Evolutionary conservation across 2,113 vertebrate species (phyloP).

Genomic region (Tragelaphus scriptus): DNA sequence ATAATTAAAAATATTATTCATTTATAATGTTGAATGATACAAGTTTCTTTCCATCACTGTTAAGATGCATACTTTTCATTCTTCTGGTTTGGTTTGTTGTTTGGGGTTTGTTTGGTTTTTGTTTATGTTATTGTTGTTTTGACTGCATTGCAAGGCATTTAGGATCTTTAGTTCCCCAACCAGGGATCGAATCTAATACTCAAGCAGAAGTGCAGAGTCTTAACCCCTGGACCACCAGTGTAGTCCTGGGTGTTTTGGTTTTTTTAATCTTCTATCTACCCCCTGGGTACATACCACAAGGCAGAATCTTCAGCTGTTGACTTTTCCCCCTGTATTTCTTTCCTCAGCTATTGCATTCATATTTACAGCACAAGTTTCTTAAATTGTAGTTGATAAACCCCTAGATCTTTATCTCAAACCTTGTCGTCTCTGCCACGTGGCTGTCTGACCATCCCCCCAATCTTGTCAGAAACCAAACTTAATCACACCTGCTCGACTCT

Average conservation of each 20-base stretch:
- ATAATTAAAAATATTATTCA: neutral
- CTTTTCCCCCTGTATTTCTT: neutral
- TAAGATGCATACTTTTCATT: neutral
- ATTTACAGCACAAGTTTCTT: neutral
- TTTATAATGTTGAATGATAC: neutral
- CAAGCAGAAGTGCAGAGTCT: neutral
- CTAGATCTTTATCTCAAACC: neutral
- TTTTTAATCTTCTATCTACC: neutral
- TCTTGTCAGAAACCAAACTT: neutral
- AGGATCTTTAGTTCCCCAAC: neutral
- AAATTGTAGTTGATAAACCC: neutral
- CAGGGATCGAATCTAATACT: neutral
- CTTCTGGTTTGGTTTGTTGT: neutral
- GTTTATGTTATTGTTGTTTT: neutral
- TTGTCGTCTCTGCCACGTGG: neutral
- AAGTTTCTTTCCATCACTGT: neutral
- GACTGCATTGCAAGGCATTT: neutral
- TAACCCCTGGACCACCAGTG: neutral
- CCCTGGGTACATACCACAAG: neutral
- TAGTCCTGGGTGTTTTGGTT: neutral
- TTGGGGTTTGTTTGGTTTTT: neutral
- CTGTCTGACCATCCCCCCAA: neutral
- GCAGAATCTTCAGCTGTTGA: neutral
- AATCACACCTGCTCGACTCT: neutral
- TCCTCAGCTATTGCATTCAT: neutral